Percentiles rank a stretch among this genome's conserved stretches.
These are phyloP conservation scores for Aphelenchoides fujianensis DNA, from an alignment of 1,140 invertebrate genomes.

Conservation along the genomic window DNA sequence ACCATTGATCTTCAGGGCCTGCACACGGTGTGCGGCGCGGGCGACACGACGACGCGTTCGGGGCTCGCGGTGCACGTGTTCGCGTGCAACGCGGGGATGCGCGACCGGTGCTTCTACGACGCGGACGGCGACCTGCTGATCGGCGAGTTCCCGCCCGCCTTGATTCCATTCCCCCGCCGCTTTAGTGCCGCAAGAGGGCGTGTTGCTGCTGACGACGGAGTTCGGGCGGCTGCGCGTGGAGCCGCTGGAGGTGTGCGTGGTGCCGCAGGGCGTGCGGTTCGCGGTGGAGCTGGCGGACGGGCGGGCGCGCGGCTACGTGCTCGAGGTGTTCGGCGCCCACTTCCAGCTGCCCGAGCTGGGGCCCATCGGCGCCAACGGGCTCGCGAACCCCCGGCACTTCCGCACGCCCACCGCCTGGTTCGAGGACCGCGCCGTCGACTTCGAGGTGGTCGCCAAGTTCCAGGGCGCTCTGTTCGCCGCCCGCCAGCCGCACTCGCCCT, in stretches of 20 bases:
- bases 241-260: slow-evolving; percentile 94
- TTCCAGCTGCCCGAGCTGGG: slow-evolving; percentile 88
- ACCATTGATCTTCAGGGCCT: slow-evolving; percentile 73
- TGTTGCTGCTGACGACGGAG: slow-evolving; percentile 81
- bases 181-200: slow-evolving; percentile 86
- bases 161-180: slow-evolving; percentile 19
- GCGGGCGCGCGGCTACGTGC: slow-evolving; percentile 84
- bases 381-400: slow-evolving; percentile 93
- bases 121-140: slow-evolving; percentile 94
- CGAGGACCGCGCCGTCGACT: slow-evolving; percentile 73
- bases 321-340: slow-evolving; percentile 90
- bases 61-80: slow-evolving; percentile 87
- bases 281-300: slow-evolving; percentile 74
- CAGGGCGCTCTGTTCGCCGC: slow-evolving; percentile 82
- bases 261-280: slow-evolving; percentile 91
- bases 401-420: slow-evolving; percentile 80
- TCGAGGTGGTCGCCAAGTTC: slow-evolving; percentile 76
- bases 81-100: slow-evolving; percentile 83
- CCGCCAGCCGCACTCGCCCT: slow-evolving; percentile 76
- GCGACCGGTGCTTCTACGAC: slow-evolving; percentile 80
- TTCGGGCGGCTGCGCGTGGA: slow-evolving; percentile 81
- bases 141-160: slow-evolving; percentile 71
- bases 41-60: slow-evolving; percentile 74
- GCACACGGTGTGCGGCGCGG: slow-evolving; percentile 87
- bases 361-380: slow-evolving; percentile 93